A percentile compares a stretch with the other conserved stretches of the same genome.
phyloP scores from a whole-genome alignment of 2,888 invertebrate genomes.

The Torymus tubicola region DNA sequence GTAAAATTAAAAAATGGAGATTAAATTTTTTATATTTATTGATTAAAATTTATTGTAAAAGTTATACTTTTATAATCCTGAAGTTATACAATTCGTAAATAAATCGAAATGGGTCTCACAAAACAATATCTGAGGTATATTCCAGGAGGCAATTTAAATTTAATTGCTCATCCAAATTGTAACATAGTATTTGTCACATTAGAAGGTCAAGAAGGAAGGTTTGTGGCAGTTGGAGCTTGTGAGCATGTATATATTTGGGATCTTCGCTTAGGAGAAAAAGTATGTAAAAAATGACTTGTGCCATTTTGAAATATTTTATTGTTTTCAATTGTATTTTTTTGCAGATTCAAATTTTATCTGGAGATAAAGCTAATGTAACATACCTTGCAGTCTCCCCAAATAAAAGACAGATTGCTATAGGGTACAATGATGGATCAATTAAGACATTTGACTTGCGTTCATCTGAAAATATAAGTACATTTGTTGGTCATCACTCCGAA shows the following conservation, averaged over 20 bases:
- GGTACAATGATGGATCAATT: constrained; percentile 93
- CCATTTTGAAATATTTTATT: constrained; percentile 30
- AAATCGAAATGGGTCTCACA: constrained; percentile 86
- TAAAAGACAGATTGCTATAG: constrained; percentile 89
- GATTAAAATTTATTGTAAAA: neutral
- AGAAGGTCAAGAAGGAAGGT: constrained; percentile 87
- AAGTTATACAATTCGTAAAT: neutral
- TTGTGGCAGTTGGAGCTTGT: constrained; percentile 93
- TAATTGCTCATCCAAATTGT: constrained; percentile 88
- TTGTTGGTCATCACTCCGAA: constrained; percentile 91
- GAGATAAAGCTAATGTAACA: constrained; percentile 89
- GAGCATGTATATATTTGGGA: constrained; percentile 98
- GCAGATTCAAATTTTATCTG: constrained; percentile 86
- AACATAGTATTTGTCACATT: constrained; percentile 89
- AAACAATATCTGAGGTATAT: constrained; percentile 96
- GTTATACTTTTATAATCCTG: neutral
- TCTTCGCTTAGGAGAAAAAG: constrained; percentile 89
- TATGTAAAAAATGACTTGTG: constrained; percentile 76
- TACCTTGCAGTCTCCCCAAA: constrained; percentile 86
- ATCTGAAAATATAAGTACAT: constrained; percentile 84
- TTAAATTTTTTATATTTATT: too few species aligned
- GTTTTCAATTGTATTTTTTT: constrained; percentile 50
- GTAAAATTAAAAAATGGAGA: too few species aligned
- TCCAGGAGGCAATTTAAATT: constrained; percentile 90
- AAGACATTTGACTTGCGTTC: constrained; percentile 88